These are phyloP conservation scores for Hemitrygon akajei DNA, from an alignment of 2,797 vertebrate species.

Conservation along the genomic window DNA sequence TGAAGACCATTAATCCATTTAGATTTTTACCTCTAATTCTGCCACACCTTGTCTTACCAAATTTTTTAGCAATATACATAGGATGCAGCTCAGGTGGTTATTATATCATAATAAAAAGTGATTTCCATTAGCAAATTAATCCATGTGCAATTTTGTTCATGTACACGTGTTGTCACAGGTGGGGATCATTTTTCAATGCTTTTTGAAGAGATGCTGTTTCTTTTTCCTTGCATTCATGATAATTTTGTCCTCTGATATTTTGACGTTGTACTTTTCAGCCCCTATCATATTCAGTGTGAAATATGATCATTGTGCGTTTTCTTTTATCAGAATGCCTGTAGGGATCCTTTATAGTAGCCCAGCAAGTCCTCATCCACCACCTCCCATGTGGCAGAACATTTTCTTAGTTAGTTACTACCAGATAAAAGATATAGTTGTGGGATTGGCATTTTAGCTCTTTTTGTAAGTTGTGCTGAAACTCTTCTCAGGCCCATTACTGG, in stretches of 20 bases:
- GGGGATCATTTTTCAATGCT: not conserved
- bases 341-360: no score
- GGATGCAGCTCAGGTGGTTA: not conserved
- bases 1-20: not conserved
- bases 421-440: not conserved
- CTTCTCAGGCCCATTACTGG: not conserved
- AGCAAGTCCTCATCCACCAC: no score
- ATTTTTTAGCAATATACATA: not conserved
- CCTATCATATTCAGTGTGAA: not conserved
- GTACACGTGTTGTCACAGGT: not conserved
- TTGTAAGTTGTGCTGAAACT: not conserved
- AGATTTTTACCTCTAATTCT: not conserved
- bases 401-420: not conserved
- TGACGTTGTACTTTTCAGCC: not conserved
- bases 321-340: not conserved
- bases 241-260: not conserved
- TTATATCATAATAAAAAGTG: not conserved
- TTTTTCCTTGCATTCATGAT: not conserved
- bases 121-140: not conserved
- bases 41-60: not conserved
- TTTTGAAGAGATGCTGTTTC: not conserved
- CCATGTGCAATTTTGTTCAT: not conserved
- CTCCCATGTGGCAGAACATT: not conserved
- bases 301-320: not conserved
- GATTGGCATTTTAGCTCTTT: not conserved